Conservation (phyloP, 2,888 invertebrate species). For the Drosophila tanythrix region DNA sequence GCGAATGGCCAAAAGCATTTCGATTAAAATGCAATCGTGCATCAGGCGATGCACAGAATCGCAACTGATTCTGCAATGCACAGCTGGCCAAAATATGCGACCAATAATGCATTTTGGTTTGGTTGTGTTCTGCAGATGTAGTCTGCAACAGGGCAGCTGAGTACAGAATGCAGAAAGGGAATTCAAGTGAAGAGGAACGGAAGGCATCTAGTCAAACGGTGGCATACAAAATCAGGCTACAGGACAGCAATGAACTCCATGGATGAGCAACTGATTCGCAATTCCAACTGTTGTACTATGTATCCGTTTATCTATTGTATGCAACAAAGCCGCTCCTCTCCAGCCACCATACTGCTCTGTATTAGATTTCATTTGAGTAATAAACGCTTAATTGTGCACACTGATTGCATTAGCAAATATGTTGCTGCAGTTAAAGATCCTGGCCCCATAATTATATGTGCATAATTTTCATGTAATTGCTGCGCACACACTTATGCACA, state of each 20-base stretch:
- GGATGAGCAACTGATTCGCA: constrained; percentile 21
- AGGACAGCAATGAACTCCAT: constrained; percentile 4
- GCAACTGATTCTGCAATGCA: constrained; percentile 10
- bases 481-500: neutral
- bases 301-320: constrained; percentile 16
- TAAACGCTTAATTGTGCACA: constrained; percentile 74
- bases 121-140: constrained; percentile 2
- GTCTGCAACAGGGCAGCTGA: neutral
- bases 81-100: constrained; percentile 52
- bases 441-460: constrained; percentile 54
- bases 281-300: constrained; percentile 9
- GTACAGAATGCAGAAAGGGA: neutral
- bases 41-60: constrained; percentile 24
- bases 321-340: neutral
- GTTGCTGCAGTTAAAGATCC: constrained; percentile 41
- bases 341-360: constrained; percentile 1
- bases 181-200: neutral
- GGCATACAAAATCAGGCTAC: constrained; percentile 10
- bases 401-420: constrained; percentile 75
- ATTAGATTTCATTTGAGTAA: constrained; percentile 61
- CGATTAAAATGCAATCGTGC: constrained; percentile 56
- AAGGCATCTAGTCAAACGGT: constrained; percentile 3
- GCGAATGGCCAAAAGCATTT: constrained; percentile 41
- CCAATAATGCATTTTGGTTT: constrained; percentile 25
- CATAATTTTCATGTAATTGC: constrained; percentile 48